Evolutionary conservation across 2,797 vertebrate species (phyloP), one percentile per base, ranked within the genome.

Genomic region (Urocyon cinereoargenteus): DNA sequence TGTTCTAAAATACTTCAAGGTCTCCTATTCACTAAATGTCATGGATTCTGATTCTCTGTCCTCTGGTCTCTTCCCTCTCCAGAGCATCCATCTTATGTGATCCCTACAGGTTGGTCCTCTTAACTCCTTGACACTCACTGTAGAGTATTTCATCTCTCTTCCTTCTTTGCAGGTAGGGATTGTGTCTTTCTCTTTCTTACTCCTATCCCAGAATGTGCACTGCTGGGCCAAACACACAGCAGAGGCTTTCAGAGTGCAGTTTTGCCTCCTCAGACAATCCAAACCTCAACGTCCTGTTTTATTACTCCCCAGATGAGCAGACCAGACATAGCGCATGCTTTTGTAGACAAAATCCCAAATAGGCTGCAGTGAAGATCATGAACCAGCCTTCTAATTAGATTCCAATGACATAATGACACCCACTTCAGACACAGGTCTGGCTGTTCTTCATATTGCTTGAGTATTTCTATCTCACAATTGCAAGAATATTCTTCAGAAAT

Each of bases 401-500:
- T 59, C 1, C 7, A 75, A 53, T 64, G 95, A 96, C 87, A 93
- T 95, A 72, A 94, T 77, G 87, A 70, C 86, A 73, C 70, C 31
- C 16, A 55, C 61, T 51, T 7, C 87, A 85, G 91, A 98, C 87
- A 94, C 83, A 13, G 6, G 0, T n/a, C 91, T 97, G 73, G 2
- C 64, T 64, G 15, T 73, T 97, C 98, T 91, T 93, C 64, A 87
- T 18, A 49, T 61, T 70, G 13, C 51, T 83, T 86, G 40, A 75
- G 86, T 21, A 98, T 95, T 88, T 72, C 40, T 64, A 9, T 84
- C 96, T 92, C 94, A 24, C 59, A 91, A 96, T 96, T 97, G 96
- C 81, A 96, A 86, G 81, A 73, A 70, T 70, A 93, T 97, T 96
- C 96, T 97, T 89, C 91, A 97, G 53, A 97, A 98, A 97, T 98